Conservation (phyloP, 2,888 invertebrate genomes). For the Dynastes tityus region DNA sequence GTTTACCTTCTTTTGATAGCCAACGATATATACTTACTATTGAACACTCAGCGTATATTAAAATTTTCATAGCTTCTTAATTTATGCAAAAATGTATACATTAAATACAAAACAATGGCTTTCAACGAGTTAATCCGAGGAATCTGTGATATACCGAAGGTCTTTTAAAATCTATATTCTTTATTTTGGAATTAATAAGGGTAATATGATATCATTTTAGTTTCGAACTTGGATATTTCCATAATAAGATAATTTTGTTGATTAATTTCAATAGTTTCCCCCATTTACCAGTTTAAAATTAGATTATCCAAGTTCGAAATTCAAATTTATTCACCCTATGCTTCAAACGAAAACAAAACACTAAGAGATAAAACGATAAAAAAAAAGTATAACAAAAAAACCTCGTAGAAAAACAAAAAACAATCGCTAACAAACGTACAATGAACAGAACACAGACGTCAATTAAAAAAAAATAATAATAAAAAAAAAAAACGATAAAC, state of each 20-base stretch:
- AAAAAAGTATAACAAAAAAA: too few species aligned
- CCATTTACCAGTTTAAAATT: too few species aligned
- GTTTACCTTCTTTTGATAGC: not conserved
- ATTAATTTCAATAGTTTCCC: not conserved
- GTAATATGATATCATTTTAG: too few species aligned
- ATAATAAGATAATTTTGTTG: not conserved
- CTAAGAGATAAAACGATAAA: too few species aligned
- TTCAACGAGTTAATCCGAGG: too few species aligned
- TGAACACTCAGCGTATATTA: conserved; percentile 4
- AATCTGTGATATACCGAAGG: too few species aligned
- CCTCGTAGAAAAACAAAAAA: not conserved
- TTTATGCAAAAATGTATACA: conserved; percentile 3
- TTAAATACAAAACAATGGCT: not conserved
- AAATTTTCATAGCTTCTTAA: not conserved
- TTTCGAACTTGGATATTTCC: too few species aligned
- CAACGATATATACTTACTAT: not conserved
- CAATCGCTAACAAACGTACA: not conserved
- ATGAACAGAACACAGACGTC: conserved; percentile 33
- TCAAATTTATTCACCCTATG: too few species aligned
- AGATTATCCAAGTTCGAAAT: too few species aligned
- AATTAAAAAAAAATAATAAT: conserved; percentile 67
- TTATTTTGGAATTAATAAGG: too few species aligned
- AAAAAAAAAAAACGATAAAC: conserved; percentile 67
- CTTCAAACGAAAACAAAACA: too few species aligned
- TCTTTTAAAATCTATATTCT: too few species aligned